A percentile compares a stretch with the other conserved stretches of the same genome.
These are phyloP conservation scores for Carterocephalus palaemon DNA, from an alignment of 2,888 invertebrate genomes.

Conservation along the genomic window DNA sequence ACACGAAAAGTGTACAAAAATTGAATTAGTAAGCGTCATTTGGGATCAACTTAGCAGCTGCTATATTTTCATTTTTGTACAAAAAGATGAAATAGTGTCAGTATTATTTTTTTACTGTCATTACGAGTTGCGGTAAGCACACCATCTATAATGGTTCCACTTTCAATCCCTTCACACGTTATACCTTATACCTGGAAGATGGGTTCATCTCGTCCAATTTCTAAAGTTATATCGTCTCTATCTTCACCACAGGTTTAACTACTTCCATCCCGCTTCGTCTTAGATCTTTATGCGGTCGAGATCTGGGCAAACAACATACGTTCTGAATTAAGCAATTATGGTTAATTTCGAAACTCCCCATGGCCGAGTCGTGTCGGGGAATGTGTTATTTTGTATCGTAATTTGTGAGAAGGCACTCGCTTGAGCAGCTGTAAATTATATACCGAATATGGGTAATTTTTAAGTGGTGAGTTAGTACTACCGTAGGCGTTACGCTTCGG, in stretches of 20 bases:
- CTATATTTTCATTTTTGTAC: too few species aligned
- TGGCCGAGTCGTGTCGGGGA: conserved; percentile 64
- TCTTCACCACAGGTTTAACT: conserved; percentile 34
- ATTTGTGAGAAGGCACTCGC: conserved; percentile 77
- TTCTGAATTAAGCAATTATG: conserved; percentile 78
- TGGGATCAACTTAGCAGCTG: too few species aligned
- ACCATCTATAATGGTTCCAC: conserved; percentile 56
- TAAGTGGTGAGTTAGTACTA: conserved; percentile 53
- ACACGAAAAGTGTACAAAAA: too few species aligned
- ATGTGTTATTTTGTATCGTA: conserved; percentile 78
- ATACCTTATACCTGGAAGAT: conserved; percentile 66
- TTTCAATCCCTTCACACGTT: conserved; percentile 68
- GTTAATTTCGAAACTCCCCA: conserved; percentile 76
- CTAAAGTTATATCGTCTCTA: conserved; percentile 40
- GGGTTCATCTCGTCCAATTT: conserved; percentile 42
- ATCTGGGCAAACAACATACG: conserved; percentile 62
- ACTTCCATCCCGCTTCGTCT: conserved; percentile 42
- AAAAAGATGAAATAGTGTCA: conserved; percentile 40
- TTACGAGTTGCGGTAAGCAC: conserved; percentile 57
- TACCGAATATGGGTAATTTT: conserved; percentile 53
- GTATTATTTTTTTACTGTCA: conserved; percentile 41
- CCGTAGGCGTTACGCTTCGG: conserved; percentile 40
- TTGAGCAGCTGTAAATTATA: conserved; percentile 76
- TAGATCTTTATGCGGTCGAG: conserved; percentile 51
- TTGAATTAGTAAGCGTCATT: too few species aligned